phyloP scores from a whole-genome alignment of 2,797 vertebrate genomes.

The Esox masquinongy region DNA sequence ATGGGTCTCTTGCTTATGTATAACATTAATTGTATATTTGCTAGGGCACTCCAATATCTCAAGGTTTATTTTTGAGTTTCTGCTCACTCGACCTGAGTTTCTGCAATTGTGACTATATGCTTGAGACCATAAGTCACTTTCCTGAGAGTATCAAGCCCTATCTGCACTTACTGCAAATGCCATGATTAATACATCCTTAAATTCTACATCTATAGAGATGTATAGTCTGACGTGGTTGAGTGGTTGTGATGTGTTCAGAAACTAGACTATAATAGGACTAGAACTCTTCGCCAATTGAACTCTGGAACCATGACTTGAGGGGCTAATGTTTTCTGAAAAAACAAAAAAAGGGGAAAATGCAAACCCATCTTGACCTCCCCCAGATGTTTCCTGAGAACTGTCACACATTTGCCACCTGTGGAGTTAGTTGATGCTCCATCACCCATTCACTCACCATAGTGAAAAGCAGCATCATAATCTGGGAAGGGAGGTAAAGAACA shows the following conservation, averaged over 20 bases:
- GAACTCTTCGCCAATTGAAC: constrained; percentile 29
- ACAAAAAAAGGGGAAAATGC: constrained; percentile 51
- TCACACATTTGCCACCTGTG: constrained; percentile 15
- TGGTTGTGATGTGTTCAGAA: constrained; percentile 3
- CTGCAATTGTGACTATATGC: background rate
- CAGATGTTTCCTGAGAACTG: constrained; percentile 64
- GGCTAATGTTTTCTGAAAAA: constrained; percentile 63
- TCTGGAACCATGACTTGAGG: constrained; percentile 31
- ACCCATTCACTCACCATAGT: constrained; percentile 74
- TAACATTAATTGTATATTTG: too few species aligned
- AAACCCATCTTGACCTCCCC: constrained; percentile 45
- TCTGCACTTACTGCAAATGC: background rate
- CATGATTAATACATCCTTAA: background rate
- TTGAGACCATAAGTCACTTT: too few species aligned
- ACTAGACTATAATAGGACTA: constrained; percentile 17
- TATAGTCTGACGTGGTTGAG: background rate
- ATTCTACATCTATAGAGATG: background rate
- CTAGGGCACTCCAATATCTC: too few species aligned
- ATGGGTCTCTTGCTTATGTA: too few species aligned
- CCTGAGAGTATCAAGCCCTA: background rate
- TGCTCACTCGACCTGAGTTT: too few species aligned
- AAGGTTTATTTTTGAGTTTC: too few species aligned
- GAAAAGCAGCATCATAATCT: constrained; percentile 74
- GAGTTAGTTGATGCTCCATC: constrained; percentile 19
- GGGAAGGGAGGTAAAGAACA: constrained; percentile 33